Conservation (phyloP, 1,140 invertebrate species). For the Metopolophium dirhodum region DNA sequence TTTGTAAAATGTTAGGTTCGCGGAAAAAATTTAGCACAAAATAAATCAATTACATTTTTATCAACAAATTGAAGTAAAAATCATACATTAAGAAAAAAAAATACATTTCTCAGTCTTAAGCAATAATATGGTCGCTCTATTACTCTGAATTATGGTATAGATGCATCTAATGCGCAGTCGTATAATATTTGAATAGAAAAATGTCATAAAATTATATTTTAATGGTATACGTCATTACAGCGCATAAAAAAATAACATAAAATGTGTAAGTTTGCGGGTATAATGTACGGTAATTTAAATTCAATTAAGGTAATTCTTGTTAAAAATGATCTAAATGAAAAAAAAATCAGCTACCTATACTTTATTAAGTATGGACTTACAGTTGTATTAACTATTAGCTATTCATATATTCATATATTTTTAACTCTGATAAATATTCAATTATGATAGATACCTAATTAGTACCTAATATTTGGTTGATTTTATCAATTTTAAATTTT, state of each 20-base stretch:
- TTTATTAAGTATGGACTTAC: neutral
- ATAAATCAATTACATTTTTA: neutral
- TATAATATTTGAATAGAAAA: neutral
- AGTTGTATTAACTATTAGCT: neutral
- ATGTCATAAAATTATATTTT: conserved; percentile 6
- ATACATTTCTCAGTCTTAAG: neutral
- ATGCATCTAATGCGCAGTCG: neutral
- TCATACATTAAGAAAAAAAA: neutral
- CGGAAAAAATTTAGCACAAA: neutral
- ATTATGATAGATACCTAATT: neutral
- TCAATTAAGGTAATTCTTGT: neutral
- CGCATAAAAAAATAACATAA: neutral
- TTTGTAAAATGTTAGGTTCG: neutral
- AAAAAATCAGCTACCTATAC: neutral
- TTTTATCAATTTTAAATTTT: too few species aligned
- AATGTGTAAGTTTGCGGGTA: neutral
- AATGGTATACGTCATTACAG: neutral
- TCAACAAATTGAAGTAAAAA: neutral
- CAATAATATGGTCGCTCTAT: neutral
- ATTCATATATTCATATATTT: neutral
- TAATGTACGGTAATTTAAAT: neutral
- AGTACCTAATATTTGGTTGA: too few species aligned
- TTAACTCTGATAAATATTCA: neutral
- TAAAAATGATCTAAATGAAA: neutral
- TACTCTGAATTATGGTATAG: neutral